Conservation (phyloP, 1,140 invertebrate species). For the Pararge aegeria region DNA sequence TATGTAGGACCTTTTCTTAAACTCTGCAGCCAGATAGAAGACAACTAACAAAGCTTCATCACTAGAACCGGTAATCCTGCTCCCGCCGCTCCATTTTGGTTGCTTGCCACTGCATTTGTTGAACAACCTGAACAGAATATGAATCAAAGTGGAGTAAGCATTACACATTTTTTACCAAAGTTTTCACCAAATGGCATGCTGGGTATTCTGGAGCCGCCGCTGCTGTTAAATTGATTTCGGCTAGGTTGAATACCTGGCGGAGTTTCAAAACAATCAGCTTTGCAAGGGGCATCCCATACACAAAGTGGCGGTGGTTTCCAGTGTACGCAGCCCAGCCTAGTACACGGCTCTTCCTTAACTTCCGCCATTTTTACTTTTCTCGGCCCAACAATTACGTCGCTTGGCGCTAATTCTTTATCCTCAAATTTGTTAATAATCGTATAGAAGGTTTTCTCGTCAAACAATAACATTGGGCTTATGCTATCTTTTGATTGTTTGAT, state of each 20-base stretch:
- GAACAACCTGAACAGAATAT: conserved; percentile 59
- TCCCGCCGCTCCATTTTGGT: conserved; percentile 25
- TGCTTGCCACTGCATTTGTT: conserved; percentile 18
- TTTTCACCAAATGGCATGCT: conserved; percentile 6
- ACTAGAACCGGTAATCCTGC: conserved; percentile 55
- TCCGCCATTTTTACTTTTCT: conserved; percentile 32
- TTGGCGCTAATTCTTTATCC: conserved; percentile 39
- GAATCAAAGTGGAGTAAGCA: conserved; percentile 37
- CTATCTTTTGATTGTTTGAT: neutral
- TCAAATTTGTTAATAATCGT: conserved; percentile 48
- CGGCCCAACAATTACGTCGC: conserved; percentile 27
- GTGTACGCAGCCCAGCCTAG: conserved; percentile 55
- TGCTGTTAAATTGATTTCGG: conserved; percentile 38
- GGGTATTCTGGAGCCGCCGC: conserved; percentile 30
- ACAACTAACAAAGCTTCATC: conserved; percentile 62
- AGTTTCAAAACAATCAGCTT: conserved; percentile 61
- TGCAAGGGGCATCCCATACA: conserved; percentile 57
- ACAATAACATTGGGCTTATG: conserved; percentile 31
- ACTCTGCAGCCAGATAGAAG: conserved; percentile 5
- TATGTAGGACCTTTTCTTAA: conserved; percentile 18
- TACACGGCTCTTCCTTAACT: conserved; percentile 46
- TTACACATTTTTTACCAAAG: conserved; percentile 34
- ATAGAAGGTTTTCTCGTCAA: conserved; percentile 45
- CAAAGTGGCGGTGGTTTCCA: conserved; percentile 59
- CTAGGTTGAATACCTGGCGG: conserved; percentile 45